Evolutionary conservation across 2,888 invertebrate genomes (phyloP).

Genomic region (Lithodes maja): DNA sequence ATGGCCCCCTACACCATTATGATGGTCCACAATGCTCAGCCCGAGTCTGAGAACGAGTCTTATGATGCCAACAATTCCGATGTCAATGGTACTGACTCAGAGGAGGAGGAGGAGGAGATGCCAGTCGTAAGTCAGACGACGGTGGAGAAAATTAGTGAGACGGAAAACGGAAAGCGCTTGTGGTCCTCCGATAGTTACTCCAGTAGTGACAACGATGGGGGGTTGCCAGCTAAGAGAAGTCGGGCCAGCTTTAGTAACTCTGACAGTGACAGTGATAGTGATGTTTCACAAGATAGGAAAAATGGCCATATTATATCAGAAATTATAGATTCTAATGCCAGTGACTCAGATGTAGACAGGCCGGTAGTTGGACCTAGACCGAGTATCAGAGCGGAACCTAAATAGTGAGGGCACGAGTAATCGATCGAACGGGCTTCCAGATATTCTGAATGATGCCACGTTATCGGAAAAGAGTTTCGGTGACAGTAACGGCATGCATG

Average conservation of each 20-base stretch:
- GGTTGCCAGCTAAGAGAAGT: constrained; percentile 31
- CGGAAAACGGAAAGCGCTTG: constrained; percentile 45
- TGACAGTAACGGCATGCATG: constrained; percentile 38
- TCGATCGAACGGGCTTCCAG: constrained; percentile 30
- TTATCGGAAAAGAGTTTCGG: constrained; percentile 40
- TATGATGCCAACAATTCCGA: constrained; percentile 25
- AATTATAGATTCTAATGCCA: constrained; percentile 53
- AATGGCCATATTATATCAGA: constrained; percentile 59
- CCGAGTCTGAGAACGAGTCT: constrained; percentile 51
- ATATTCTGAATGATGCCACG: constrained; percentile 27
- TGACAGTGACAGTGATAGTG: constrained; percentile 54
- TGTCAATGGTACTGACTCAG: constrained; percentile 40
- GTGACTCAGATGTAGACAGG: constrained; percentile 51
- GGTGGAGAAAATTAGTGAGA: constrained; percentile 17
- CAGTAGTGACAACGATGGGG: constrained; percentile 30
- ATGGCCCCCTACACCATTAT: constrained; percentile 61
- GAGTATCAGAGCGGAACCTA: constrained; percentile 29
- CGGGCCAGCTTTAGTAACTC: constrained; percentile 38
- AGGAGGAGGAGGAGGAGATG: constrained; percentile 14
- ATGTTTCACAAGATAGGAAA: constrained; percentile 27
- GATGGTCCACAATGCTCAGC: constrained; percentile 57
- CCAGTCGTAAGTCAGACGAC: constrained; percentile 8
- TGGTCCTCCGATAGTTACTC: constrained; percentile 53
- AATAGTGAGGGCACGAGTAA: constrained; percentile 51
- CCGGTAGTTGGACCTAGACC: constrained; percentile 12